Base-by-base conservation (phyloP, 2,888 invertebrate genomes). In the Nematopogon swammerdamellus region DNA sequence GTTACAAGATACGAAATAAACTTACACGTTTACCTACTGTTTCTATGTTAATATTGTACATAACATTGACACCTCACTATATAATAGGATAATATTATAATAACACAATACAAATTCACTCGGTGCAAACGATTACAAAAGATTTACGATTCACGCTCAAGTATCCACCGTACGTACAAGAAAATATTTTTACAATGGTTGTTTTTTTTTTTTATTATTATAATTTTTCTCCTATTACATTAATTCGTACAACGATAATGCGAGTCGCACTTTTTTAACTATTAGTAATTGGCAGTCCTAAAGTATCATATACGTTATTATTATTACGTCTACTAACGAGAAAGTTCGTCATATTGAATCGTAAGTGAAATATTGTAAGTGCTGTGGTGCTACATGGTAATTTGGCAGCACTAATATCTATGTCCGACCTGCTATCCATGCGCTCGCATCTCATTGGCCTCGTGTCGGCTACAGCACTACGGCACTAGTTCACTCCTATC, bases 41-140 rank as follows among this genome's bases (percentile, higher is more conserved):
- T 14, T 6, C 36, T 36, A 36, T 14, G 14, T 36, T 36, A 36
- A 36, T 36, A 36, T 36, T 36, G 36, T 36, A 36, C 36, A 36
- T 36, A 36, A 36, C 36, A 36, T 36, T 14, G 36, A 36, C 11
- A 36, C 11, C 11, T 36, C 36, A 14, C 36, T 36, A 36, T 36
- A 36, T 4, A 64, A 70, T 69, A 76, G 65, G 67, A 68, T 76
- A 72, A 72, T 76, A n/a, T n/a, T n/a, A n/a, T n/a, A n/a, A n/a
- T n/a, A n/a, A n/a, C 75, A 77, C 75, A 77, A 8, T 36, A 36
- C 75, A 19, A 74, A 72, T 68, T 66, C 65, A 72, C 70, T 72
- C 62, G 63, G 73, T 75, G 73, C 76, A 72, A 73, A 74, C 62
- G 63, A 73, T 74, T 74, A 72, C 65, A 74, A 73, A 72, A 72